Percentiles rank a stretch among this genome's conserved stretches.
Evolutionary conservation across 2,888 invertebrate genomes (phyloP).

Genomic region (Oconnorella tubifera): DNA sequence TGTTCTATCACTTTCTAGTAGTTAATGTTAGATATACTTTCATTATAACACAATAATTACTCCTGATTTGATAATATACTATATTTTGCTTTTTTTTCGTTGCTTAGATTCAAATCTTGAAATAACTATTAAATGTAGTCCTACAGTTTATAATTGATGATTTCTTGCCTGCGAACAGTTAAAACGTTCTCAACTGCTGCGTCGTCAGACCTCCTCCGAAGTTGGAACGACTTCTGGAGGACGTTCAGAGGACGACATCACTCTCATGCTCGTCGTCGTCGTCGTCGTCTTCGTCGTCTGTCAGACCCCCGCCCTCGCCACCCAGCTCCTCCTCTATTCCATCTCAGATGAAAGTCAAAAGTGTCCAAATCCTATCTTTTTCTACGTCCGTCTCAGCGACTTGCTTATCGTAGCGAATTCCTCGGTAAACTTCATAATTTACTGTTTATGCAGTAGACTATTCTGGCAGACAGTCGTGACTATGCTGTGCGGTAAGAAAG

Average conservation of each 20-base stretch:
- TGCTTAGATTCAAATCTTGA: no score
- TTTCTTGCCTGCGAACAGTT: not conserved
- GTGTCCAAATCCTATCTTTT: conserved; percentile 36
- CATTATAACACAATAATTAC: no score
- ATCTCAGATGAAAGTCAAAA: conserved; percentile 5
- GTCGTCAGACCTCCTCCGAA: not conserved
- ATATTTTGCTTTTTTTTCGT: no score
- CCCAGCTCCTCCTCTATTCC: conserved; percentile 31
- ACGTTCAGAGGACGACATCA: conserved; percentile 39
- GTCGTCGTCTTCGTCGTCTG: conserved; percentile 38
- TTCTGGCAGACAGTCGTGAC: conserved; percentile 34
- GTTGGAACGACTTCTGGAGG: not conserved
- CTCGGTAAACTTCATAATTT: conserved; percentile 38
- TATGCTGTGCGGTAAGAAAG: conserved; percentile 22
- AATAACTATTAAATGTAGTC: no score
- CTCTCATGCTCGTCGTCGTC: conserved; percentile 38
- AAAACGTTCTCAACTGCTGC: not conserved
- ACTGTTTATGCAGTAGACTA: conserved; percentile 37
- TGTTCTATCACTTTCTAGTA: no score
- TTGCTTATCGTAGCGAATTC: conserved; percentile 37
- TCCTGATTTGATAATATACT: no score
- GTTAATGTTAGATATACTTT: no score
- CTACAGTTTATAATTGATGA: no score
- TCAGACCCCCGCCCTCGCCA: conserved; percentile 37
- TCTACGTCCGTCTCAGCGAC: conserved; percentile 38